Evolutionary conservation across 2,113 vertebrate genomes (phyloP), one percentile per base, ranked within the genome.

Genomic region (Lophotis ruficrista): DNA sequence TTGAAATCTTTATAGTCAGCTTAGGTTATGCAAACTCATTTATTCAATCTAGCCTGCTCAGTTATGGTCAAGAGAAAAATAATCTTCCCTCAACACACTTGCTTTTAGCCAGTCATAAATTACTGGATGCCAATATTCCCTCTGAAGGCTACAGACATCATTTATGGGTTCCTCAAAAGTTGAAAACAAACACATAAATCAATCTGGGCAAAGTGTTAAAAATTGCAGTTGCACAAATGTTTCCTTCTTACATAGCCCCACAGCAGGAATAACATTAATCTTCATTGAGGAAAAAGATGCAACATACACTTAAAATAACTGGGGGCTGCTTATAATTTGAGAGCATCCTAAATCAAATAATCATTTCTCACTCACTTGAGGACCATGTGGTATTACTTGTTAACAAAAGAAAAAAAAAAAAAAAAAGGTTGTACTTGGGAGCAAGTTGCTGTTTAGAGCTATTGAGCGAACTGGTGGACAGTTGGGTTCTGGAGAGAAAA

Each of bases 121-220:
- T 91, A 92, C 56, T 69, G 30, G 27, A 45, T 38, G 76, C 62
- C 69, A 57, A 41, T 45, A 58, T 37, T 90, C 51, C 62, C 48
- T 81, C 47, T 57, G 78, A 92, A 94, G 60, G 25, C 83, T 71
- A 61, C 96, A 93, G 57, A 28, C 61, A 66, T 87, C 31, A 64
- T 96, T 96, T 94, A 66, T 38, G 12, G n/a, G 20, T 53, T 45
- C 61, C 72, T 22, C 27, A 84, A 94, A 95, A 90, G 61, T 21
- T 60, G 60, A 61, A 96, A 85, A 76, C 66, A 76, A 87, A 53
- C n/a, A 69, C 79, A 90, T 90, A 75, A 93, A 90, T 96, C 89
- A 87, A 8, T 50, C 43, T 7, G 19, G 41, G 22, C 20, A 86
- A 87, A 89, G 69, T 58, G 71, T 80, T 94, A 58, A 86, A 88